phyloP scores from a whole-genome alignment of 2,888 invertebrate species.

The Penaeus monodon region DNA sequence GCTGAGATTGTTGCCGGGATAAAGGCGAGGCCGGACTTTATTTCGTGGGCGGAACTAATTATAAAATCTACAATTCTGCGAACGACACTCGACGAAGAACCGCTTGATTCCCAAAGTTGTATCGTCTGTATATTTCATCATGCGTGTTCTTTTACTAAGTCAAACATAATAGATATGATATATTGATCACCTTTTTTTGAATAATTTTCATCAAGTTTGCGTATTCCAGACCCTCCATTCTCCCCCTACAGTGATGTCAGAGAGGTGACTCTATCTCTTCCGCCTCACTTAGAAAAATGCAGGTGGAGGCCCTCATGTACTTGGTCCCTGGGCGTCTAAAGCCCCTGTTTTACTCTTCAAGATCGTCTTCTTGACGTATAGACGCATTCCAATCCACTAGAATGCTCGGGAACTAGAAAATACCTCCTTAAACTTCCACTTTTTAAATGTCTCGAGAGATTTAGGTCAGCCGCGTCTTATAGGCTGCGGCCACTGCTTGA shows the following conservation, averaged over 20 bases:
- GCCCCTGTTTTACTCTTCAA: neutral
- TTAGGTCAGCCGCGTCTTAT: conserved; percentile 42
- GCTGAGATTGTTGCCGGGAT: conserved; percentile 39
- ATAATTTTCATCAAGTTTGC: too few relatives aligned
- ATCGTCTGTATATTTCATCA: neutral
- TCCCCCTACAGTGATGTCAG: too few relatives aligned
- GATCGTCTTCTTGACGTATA: neutral
- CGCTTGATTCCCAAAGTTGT: neutral
- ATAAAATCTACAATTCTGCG: conserved; percentile 6
- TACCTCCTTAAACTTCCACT: conserved; percentile 37
- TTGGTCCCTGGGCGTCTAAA: too few relatives aligned
- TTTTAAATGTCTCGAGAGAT: conserved; percentile 56
- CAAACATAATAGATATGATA: too few relatives aligned
- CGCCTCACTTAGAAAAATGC: too few relatives aligned
- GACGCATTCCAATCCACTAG: neutral
- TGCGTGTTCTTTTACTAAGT: too few relatives aligned
- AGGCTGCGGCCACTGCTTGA: conserved; percentile 13
- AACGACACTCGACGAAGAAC: neutral
- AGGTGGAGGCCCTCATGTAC: too few relatives aligned
- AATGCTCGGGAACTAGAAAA: conserved; percentile 4
- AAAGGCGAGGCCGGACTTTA: conserved; percentile 19
- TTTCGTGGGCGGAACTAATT: conserved; percentile 40
- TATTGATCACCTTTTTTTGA: too few relatives aligned
- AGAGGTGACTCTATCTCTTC: too few relatives aligned
- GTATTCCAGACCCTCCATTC: too few relatives aligned